Evolutionary conservation across 2,888 invertebrate species (phyloP), one percentile per base, ranked within the genome.

Genomic region (Lepidochrysops patricia): DNA sequence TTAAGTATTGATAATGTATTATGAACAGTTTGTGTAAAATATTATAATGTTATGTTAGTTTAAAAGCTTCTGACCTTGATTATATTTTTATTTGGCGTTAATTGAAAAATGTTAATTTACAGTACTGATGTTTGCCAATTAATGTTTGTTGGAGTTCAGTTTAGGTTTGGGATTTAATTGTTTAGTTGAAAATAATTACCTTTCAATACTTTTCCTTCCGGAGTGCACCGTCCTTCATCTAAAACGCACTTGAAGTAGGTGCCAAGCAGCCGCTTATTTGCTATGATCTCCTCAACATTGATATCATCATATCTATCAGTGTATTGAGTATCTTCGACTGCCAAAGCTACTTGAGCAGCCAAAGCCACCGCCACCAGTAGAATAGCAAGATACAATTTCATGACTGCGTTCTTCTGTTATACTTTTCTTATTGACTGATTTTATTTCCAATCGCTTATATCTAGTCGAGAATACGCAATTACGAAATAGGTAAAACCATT

Each of bases 261-360:
- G 54, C 89, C 82, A 4, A 95, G 77, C 29, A 95, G 79, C 61
- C 94, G 90, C 25, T 91, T 91, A 73, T 92, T 95, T 0, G 71
- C 76, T n/a, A 95, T 72, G 62, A 95, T 91, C 69, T 92, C 91
- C 57, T 94, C 93, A 58, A 95, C 67, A 71, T 95, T 90, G 34
- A 95, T 81, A 69, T 92, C 90, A 71, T 94, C 94, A 68, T 92
- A 95, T 71, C 92, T 92, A 50, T 91, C 91, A 1, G 93, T 92
- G 72, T 94, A 85, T 19, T 43, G 43, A 7, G 19, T 43, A 19
- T 43, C 43, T 12, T 43, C 19, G 0, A 68, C 67, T 4, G 65
- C 66, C 2, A 58, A 50, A 34, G 59, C 37, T 3, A 66, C 27
- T 6, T 69, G 68, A n/a, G 68, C 67, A 4, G 65, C 66, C 2